These are phyloP conservation scores for Drosophila setifemur DNA, from an alignment of 1,140 invertebrate species.

Conservation along the genomic window DNA sequence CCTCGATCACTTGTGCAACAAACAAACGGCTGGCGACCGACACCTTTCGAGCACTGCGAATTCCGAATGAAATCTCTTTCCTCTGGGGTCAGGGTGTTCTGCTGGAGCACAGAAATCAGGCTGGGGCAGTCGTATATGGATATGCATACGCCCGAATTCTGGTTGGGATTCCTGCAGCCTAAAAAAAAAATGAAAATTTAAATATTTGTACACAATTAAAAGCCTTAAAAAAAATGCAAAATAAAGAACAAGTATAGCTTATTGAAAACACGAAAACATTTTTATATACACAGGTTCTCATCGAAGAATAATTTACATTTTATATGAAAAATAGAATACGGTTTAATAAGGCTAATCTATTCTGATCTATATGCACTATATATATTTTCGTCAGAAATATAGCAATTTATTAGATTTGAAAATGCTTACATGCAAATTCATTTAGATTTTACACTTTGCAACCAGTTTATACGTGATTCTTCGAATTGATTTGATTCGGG, in stretches of 20 bases:
- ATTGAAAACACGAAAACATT: too few relatives aligned
- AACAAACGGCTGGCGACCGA: conserved; percentile 54
- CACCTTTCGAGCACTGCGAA: conserved; percentile 62
- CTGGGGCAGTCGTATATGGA: conserved; percentile 72
- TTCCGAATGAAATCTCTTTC: conserved; percentile 50
- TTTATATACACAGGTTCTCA: too few relatives aligned
- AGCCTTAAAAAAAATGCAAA: too few relatives aligned
- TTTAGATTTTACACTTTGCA: neutral
- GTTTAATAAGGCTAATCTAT: too few relatives aligned
- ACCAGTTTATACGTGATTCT: conserved; percentile 11
- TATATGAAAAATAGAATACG: too few relatives aligned
- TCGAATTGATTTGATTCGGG: neutral
- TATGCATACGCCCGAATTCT: conserved; percentile 51
- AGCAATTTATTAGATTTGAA: neutral
- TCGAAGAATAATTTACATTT: too few relatives aligned
- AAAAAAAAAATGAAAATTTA: neutral
- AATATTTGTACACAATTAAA: too few relatives aligned
- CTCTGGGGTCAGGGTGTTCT: neutral
- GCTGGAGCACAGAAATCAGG: conserved; percentile 42
- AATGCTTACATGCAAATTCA: too few relatives aligned
- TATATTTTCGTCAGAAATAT: neutral
- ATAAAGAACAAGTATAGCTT: too few relatives aligned
- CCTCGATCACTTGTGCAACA: conserved; percentile 62
- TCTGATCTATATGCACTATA: too few relatives aligned
- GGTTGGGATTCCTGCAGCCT: conserved; percentile 70